Base-by-base conservation (phyloP, 2,888 invertebrate genomes). In the Drosophila sordidapex region DNA sequence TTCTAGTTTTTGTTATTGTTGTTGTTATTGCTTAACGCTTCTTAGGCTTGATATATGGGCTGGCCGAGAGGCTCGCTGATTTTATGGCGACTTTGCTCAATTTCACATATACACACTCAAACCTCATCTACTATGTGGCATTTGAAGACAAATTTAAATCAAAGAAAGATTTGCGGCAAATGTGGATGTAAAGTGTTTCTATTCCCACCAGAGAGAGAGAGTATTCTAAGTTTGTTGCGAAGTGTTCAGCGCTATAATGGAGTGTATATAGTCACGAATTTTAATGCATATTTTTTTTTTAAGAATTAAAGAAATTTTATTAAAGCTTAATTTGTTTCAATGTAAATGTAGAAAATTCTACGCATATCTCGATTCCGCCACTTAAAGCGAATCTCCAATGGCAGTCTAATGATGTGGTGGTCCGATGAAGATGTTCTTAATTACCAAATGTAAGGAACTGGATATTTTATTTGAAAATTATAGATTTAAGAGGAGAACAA, bases 21-120 rank as follows among this genome's bases (percentile, higher is more conserved):
- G 54, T 29, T 63, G 10, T 57, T 54, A 54, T 73, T 69, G 59
- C 51, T 78, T 68, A 78, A 78, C 79, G 79, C 71, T 70, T 61
- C 65, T 74, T 79, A 63, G 64, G 35, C 72, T 56, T 79, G 75
- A 79, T 72, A 79, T 71, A 75, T 75, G 71, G 52, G 62, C 60
- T 49, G 57, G 71, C 15, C 52, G 36, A 63, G 49, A 43, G 27
- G 46, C 59, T 46, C 54, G 43, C 61, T 49, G 49, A 56, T 49
- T 60, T 65, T 57, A 43, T 27, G 63, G 46, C 52, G 31, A 48
- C 58, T 52, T 5, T 40, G 54, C 61, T 59, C 58, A 48, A 59
- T 62, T 64, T 62, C 51, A 52, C 51, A 65, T 59, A 36, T 35
- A 57, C 46, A 36, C 48, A 63, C 36, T 15, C 35, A 21, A 15